These are phyloP conservation scores for Speoplatyrhinus poulsoni DNA, from an alignment of 2,113 vertebrate genomes.

Conservation along the genomic window DNA sequence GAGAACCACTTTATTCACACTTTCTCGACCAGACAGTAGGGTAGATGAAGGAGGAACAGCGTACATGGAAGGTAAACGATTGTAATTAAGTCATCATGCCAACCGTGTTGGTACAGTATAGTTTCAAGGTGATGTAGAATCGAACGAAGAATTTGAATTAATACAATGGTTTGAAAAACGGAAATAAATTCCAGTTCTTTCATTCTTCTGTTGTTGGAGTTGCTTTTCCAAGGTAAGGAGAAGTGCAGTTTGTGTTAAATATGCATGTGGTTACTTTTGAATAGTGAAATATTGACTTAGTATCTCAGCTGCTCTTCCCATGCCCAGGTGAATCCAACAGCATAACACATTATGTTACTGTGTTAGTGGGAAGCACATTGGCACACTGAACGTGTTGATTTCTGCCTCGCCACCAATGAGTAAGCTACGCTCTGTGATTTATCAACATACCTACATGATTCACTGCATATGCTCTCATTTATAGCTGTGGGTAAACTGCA, in stretches of 20 bases:
- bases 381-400: too few species aligned
- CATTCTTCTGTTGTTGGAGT: constrained; percentile 33
- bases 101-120: background rate
- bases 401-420: too few species aligned
- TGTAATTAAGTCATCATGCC: constrained; percentile 26
- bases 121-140: constrained; percentile 3
- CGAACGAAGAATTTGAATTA: constrained; percentile 8
- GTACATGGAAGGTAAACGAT: constrained; percentile 36
- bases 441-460: too few species aligned
- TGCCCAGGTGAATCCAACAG: too few species aligned
- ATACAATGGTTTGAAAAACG: constrained; percentile 39
- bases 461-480: too few species aligned
- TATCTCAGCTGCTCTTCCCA: too few species aligned
- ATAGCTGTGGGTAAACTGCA: too few species aligned
- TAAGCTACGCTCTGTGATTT: too few species aligned
- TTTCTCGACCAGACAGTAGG: constrained; percentile 27
- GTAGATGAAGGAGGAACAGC: constrained; percentile 32
- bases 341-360: too few species aligned
- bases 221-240: constrained; percentile 60
- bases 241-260: constrained; percentile 30
- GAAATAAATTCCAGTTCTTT: constrained; percentile 30
- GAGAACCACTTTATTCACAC: constrained; percentile 53
- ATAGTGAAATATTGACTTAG: too few species aligned
- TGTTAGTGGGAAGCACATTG: too few species aligned
- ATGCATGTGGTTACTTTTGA: too few species aligned